Evolutionary conservation across 2,888 invertebrate genomes (phyloP), one percentile per base, ranked within the genome.

Genomic region (Boloria selene): DNA sequence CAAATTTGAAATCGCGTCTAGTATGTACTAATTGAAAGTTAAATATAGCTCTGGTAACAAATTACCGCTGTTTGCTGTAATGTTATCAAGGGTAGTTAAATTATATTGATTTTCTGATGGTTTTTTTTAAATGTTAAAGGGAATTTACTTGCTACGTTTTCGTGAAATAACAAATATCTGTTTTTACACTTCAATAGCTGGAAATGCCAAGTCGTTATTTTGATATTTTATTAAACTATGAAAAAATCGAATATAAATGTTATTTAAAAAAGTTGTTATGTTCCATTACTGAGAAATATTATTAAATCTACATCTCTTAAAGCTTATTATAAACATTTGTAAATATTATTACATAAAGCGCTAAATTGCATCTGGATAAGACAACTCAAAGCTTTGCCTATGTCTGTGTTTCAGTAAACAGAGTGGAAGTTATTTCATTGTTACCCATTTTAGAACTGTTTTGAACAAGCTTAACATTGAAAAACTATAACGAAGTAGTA

Each of bases 361-460:
- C 31, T 14, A 47, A 31, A 17, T 51, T 64, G 47, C 58, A 52
- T 53, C 64, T 64, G 64, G 38, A 18, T 13, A 18, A 1, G 64
- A 53, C 64, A 64, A 45, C 58, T 59, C 51, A 64, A 59, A 59
- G 58, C 58, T 0, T 38, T 47, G 47, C 45, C 49, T 10, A 22
- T 6, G 31, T 17, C 49, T 50, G 47, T 59, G 49, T 49, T 49
- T 49, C 17, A 49, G 47, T 17, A 47, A 31, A 16, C 49, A 10
- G 31, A 49, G 49, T 47, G 13, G 59, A 59, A 47, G 49, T 47
- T 49, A 10, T 38, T 26, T 49, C 59, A 59, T 59, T 59, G 49
- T 49, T 49, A 58, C 26, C 16, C 22, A 47, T 44, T 47, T 22
- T n/a, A 26, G 13, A 45, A 22, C 47, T 58, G 45, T 58, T 58